Base-by-base conservation (phyloP, 1,140 invertebrate genomes). In the Psilanteris sp. region DNA sequence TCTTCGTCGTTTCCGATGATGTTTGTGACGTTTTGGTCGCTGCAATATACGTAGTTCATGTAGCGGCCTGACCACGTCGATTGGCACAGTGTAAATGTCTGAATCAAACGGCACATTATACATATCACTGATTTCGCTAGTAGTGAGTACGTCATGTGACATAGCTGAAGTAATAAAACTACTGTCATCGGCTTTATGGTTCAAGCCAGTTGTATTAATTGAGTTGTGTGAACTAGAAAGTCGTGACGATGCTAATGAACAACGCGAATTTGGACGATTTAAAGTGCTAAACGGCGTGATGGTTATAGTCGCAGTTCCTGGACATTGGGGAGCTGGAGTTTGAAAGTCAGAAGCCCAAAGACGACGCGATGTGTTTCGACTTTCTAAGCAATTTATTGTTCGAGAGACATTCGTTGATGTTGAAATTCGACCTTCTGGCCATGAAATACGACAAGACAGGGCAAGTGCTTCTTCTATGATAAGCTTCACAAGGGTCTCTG, bases 31-130 rank as follows among this genome's bases (percentile, higher is more conserved):
- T 81, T 91, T 92, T 4, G 90, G 90, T 77, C 90, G 89, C 24
- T 89, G 83, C 78, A 89, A 83, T 4, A 84, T 85, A 20, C 82
- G 77, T 5, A 88, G 67, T 31, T 88, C 81, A 13, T 86, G 88
- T 36, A 90, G 85, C 68, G 92, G 91, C 75, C 90, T 85, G 3
- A 95, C 90, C 79, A 93, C 93, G 83, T 96, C 94, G 31, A 96
- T 92, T 11, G 94, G 95, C 29, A 96, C 92, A 3, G 94, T 93
- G 79, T 96, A 96, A 67, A 95, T 94, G 79, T 96, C 94, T 79
- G 93, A 94, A 72, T 95, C 94, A 71, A 94, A 93, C 29, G 94
- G 94, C 29, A 95, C 94, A 86, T 94, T 95, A 81, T 95, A 95
- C 89, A 95, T 92, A 80, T 95, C 94, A 16, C 92, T 93, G 16